phyloP scores from a whole-genome alignment of 2,888 invertebrate species.

The Cephonodes hylas region DNA sequence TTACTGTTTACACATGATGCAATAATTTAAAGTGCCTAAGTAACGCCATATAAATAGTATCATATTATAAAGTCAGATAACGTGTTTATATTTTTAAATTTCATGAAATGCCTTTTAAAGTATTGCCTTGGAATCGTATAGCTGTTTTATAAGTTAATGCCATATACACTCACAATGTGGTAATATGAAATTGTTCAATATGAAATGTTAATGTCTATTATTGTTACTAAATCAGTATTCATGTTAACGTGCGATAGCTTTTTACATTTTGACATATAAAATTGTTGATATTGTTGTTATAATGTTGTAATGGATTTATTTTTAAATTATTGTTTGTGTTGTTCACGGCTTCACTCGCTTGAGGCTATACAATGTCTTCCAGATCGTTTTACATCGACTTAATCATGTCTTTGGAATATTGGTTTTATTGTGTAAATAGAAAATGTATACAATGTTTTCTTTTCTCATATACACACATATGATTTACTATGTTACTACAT shows the following conservation, averaged over 20 bases:
- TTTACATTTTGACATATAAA: constrained; percentile 16
- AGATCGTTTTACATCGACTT: constrained; percentile 38
- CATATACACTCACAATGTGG: constrained; percentile 21
- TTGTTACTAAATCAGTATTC: constrained; percentile 29
- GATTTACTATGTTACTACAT: constrained; percentile 17
- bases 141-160: constrained; percentile 17
- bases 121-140: constrained; percentile 17
- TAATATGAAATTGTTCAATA: constrained; percentile 12
- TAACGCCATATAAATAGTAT: constrained; percentile 25
- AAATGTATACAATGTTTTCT: constrained; percentile 25
- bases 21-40: constrained; percentile 30
- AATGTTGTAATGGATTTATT: constrained; percentile 32
- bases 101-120: constrained; percentile 23
- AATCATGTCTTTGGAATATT: constrained; percentile 63
- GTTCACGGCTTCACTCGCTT: constrained; percentile 24
- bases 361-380: constrained; percentile 64
- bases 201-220: constrained; percentile 1
- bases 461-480: constrained; percentile 20
- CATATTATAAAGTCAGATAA: background rate
- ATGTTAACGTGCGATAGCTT: constrained; percentile 20
- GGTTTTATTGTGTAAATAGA: constrained; percentile 36
- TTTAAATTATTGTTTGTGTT: constrained; percentile 21
- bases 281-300: constrained; percentile 25
- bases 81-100: constrained; percentile 7
- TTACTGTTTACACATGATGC: background rate